Evolutionary conservation across 1,140 invertebrate genomes (phyloP), one percentile per base, ranked within the genome.

Genomic region (Melitaea cinxia): DNA sequence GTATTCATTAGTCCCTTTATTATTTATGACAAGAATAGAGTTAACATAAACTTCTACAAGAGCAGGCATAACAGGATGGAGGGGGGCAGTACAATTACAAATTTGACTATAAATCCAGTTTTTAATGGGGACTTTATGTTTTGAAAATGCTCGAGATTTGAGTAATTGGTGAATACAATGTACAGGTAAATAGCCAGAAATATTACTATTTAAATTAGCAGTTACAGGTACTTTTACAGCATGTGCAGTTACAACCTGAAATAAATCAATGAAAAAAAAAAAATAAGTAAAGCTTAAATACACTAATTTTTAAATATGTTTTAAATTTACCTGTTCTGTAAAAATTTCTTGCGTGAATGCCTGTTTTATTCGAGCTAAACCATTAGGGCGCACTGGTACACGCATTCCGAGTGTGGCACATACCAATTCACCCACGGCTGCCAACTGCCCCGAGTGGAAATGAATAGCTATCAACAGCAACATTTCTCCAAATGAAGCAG

Each of bases 291-390:
- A 7, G 7, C 4, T 17, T 19, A 17, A 4, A 42, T 42, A 4
- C 7, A 39, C 14, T 39, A n/a, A 39, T 17, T 19, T 5, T 9
- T 39, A 39, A 39, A 39, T 14, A 39, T 39, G 39, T 28, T 52
- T 33, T 59, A 4, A 21, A 17, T 19, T 50, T 92, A 95, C 95
- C 92, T 99, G 97, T 89, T 99, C 98, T 1, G 97, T 99, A 83
- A 99, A 99, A 69, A 99, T 97, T 82, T 99, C 98, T 78, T 98
- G 97, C 1, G 96, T 99, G 78, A 99, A 99, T 24, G 99, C 97
- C 75, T 97, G 96, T 78, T 98, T 98, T 89, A 99, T 97, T 53
- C 96, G 93, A 0, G 95, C 95, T 68, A 99, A 94, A 78, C 96
- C 97, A 82, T 98, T 98, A 0, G 96, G 96, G 54, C 98, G 92